Evolutionary conservation across 2,888 invertebrate genomes (phyloP), one percentile per base, ranked within the genome.

Genomic region (Lasioglossum pauxillum): DNA sequence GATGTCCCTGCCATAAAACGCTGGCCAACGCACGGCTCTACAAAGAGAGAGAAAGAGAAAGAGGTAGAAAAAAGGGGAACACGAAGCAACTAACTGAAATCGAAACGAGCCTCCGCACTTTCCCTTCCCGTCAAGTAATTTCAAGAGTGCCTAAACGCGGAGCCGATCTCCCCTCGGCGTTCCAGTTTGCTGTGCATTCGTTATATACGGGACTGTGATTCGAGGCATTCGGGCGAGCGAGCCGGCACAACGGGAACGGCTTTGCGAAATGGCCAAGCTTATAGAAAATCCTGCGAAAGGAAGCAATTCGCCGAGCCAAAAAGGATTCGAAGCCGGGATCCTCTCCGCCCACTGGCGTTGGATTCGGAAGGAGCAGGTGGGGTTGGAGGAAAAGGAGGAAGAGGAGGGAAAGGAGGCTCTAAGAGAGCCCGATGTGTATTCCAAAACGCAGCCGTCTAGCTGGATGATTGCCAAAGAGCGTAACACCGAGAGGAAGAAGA

Each of bases 401-500:
- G 72, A 67, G 19, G 5, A 60, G 53, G 72, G 57, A 72, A 31
- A 31, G 31, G 64, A 64, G 60, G 75, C 46, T 77, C 74, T 73
- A 80, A 77, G 73, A 71, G 80, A 72, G 44, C 71, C 14, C 41
- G 74, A 75, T 73, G 78, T 89, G 77, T 87, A 85, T 80, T 85
- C 83, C 85, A 83, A 83, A 84, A 88, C 85, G 89, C 85, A 84
- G 86, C 87, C 87, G 88, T 88, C 88, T 85, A 76, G 82, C 90
- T 94, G 94, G 94, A 92, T 89, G 85, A 88, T 88, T 87, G 94
- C 94, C 94, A 94, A 93, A 91, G 92, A 91, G 91, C 92, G 91
- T 92, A 93, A 92, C 93, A 92, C 92, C 86, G 92, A 91, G 83
- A 67, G 89, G 89, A 16, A 8, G 46, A 38, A 23, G 8, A 35